Conservation (phyloP, 2,797 vertebrate species). For the Cephalopachus bancanus region DNA sequence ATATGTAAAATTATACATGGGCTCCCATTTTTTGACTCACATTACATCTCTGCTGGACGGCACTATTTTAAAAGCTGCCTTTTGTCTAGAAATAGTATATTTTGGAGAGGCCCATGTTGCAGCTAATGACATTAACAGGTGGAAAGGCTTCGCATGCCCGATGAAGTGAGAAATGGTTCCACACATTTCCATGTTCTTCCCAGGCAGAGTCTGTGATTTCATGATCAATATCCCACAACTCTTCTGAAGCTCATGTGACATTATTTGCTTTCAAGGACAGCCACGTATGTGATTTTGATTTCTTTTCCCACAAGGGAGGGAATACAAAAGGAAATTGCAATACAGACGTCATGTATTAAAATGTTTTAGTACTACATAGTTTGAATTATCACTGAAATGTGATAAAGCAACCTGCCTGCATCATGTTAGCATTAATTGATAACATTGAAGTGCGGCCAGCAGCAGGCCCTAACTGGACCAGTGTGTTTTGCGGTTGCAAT, state of each 20-base stretch:
- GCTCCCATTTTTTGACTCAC: neutral
- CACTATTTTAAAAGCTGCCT: neutral
- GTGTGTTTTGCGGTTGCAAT: neutral
- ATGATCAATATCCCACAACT: neutral
- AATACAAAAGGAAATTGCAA: neutral
- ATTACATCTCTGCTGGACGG: constrained; percentile 20
- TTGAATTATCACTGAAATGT: constrained; percentile 31
- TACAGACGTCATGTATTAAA: constrained; percentile 32
- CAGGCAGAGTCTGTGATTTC: constrained; percentile 35
- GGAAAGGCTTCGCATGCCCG: neutral
- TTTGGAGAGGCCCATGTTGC: neutral
- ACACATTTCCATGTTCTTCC: constrained; percentile 44
- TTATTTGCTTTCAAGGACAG: constrained; percentile 2
- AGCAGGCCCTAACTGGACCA: neutral
- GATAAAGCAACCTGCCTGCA: neutral
- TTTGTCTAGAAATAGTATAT: constrained; percentile 19
- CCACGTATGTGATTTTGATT: neutral
- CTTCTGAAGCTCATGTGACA: neutral
- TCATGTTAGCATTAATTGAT: constrained; percentile 6
- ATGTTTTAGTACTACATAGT: constrained; percentile 49
- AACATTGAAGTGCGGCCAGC: neutral
- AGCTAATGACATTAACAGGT: constrained; percentile 2
- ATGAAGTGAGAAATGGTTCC: constrained; percentile 6
- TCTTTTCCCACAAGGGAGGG: neutral
- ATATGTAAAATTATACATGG: neutral